A percentile compares a stretch with the other conserved stretches of the same genome.
Evolutionary conservation across 1,140 invertebrate species (phyloP).

Genomic region (Brachionus angularis): DNA sequence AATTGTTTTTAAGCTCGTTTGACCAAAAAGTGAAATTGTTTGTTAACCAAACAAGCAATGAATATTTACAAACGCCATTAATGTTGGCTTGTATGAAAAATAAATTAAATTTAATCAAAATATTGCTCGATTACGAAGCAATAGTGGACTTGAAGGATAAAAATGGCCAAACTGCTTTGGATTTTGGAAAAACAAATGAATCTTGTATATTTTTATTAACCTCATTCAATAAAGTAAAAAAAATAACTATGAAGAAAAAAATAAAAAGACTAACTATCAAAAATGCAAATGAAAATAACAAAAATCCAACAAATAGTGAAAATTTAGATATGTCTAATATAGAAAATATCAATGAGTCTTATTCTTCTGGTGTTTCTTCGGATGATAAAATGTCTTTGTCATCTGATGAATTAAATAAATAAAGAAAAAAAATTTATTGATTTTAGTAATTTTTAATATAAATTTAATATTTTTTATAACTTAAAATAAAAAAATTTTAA

Average conservation of each 20-base stretch:
- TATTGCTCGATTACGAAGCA: constrained; percentile 10
- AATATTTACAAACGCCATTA: constrained; percentile 1
- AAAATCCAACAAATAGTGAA: background rate
- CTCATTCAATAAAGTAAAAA: constrained; percentile 11
- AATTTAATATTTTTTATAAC: too few species aligned
- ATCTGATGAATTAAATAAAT: too few species aligned
- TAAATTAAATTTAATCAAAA: constrained; percentile 27
- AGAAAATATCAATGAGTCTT: too few species aligned
- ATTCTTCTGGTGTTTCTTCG: too few species aligned
- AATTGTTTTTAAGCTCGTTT: background rate
- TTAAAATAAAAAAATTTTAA: too few species aligned
- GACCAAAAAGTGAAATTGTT: background rate
- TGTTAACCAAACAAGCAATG: constrained; percentile 3
- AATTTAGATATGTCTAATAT: background rate
- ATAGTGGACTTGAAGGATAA: background rate
- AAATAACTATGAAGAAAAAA: constrained; percentile 36
- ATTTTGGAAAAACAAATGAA: constrained; percentile 28
- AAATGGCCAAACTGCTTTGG: constrained; percentile 14
- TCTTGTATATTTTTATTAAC: constrained; percentile 22
- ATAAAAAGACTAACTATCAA: background rate
- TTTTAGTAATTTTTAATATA: too few species aligned
- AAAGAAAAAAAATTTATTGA: too few species aligned
- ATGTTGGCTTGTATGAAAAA: constrained; percentile 40
- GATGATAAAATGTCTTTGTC: too few species aligned
- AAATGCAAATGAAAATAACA: background rate